Base-by-base conservation (phyloP, 2,797 vertebrate species). In the Fistularia commersonii region DNA sequence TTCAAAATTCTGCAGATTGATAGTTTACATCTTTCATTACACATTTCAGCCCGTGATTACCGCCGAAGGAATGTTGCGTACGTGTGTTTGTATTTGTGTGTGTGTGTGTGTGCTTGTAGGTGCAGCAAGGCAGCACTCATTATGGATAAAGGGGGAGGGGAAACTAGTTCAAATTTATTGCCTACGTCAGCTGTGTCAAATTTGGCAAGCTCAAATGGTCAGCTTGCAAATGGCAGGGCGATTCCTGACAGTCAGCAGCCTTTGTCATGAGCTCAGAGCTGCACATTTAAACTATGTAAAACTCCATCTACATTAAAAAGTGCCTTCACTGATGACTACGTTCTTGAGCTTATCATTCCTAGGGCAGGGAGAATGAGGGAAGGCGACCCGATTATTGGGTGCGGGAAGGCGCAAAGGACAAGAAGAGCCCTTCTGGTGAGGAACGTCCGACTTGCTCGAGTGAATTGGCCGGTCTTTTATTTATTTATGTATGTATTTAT, bases 181-280 rank as follows among this genome's bases (percentile, higher is more conserved):
- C 89, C 82, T 45, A 77, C 71, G 86, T 91, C 90, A 91, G 88
- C 88, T 91, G 90, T 88, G 90, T 90, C 89, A 90, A 88, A 89
- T 89, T 89, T 89, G 88, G 84, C 87, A 72, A 87, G 87, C 89
- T 89, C 88, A 89, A 90, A 91, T 91, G 90, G 90, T 88, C 83
- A 69, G 83, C 85, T 82, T 91, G 81, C 89, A 90, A 90, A 91
- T 91, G 90, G 90, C 74, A 76, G 78, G 86, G 83, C 79, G 69
- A 82, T 84, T 83, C 72, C 61, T 70, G 63, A 69, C 79, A 85
- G 85, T 88, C 85, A 88, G 66, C 56, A 71, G 74, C 74, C 72
- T 66, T 75, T 71, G 66, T 71, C 76, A 85, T 80, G 82, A 80
- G 83, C 61, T 74, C 46, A 59, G 71, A 62, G 72, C 72, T 79